Percentiles rank a stretch among this genome's conserved stretches.
Conservation (phyloP, 2,113 vertebrate genomes). For the Leucopsar rothschildi region DNA sequence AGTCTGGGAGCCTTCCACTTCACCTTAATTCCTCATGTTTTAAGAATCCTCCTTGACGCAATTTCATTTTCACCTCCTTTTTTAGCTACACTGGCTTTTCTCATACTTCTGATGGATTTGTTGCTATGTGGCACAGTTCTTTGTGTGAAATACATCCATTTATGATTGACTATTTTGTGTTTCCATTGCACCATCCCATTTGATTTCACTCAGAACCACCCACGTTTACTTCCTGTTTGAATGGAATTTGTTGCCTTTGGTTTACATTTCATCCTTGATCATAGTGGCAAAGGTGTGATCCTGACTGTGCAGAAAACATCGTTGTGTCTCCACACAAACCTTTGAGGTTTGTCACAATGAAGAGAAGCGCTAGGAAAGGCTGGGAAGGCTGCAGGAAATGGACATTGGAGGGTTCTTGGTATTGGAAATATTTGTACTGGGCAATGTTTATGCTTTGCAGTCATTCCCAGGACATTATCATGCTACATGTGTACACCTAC, state of each 20-base stretch:
- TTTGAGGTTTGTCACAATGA: background rate
- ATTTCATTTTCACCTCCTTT: background rate
- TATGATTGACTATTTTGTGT: background rate
- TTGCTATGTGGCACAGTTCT: background rate
- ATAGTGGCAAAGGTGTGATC: background rate
- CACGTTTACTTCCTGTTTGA: background rate
- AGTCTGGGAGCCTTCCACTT: background rate
- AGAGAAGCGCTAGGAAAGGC: background rate
- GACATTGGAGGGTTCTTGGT: background rate
- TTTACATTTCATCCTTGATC: constrained; percentile 1
- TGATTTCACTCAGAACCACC: background rate
- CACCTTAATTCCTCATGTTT: background rate
- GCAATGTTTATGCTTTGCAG: background rate
- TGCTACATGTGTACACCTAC: background rate
- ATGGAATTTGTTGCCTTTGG: background rate
- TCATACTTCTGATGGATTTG: background rate
- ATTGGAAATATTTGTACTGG: background rate
- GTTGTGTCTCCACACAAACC: background rate
- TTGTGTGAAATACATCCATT: background rate
- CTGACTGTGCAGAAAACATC: background rate
- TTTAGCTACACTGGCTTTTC: background rate
- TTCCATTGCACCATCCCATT: background rate
- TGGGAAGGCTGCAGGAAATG: background rate
- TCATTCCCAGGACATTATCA: background rate
- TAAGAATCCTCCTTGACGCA: background rate